These are phyloP conservation scores for Aphelinus atriplicis DNA, from an alignment of 1,140 invertebrate species.

Conservation along the genomic window DNA sequence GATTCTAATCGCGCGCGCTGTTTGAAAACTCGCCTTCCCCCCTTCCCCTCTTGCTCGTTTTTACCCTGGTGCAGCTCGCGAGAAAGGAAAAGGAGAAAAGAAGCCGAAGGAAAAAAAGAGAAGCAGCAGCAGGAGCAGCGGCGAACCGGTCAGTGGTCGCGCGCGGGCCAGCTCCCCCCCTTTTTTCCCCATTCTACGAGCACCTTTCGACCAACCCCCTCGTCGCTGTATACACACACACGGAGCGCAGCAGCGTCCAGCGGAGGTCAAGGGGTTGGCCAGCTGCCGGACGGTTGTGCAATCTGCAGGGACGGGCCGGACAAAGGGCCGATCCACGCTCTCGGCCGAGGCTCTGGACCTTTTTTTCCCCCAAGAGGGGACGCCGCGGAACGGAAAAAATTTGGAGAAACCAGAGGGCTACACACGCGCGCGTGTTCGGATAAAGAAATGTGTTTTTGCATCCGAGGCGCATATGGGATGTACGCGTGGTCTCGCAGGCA, in stretches of 20 bases:
- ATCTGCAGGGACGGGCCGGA: constrained; percentile 7
- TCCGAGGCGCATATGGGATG: too few species aligned
- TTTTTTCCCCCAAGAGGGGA: background rate
- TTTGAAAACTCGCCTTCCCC: constrained; percentile 33
- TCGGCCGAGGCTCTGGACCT: too few species aligned
- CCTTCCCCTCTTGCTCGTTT: constrained; percentile 41
- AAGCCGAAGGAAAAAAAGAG: constrained; percentile 28
- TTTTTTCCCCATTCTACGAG: constrained; percentile 35
- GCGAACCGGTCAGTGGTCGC: constrained; percentile 35
- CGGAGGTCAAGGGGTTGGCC: constrained; percentile 41
- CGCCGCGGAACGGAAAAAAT: background rate
- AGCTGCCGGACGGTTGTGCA: constrained; percentile 40
- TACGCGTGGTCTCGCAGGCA: too few species aligned
- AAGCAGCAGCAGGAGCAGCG: background rate
- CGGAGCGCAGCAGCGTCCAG: background rate
- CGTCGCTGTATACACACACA: background rate
- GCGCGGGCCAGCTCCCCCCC: constrained; percentile 28
- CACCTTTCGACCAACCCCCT: constrained; percentile 17
- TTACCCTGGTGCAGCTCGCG: constrained; percentile 44
- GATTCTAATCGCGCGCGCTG: background rate
- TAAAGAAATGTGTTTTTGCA: too few species aligned
- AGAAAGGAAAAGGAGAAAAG: background rate
- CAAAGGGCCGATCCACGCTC: too few species aligned
- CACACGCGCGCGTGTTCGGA: too few species aligned
- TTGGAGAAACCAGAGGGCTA: background rate